Evolutionary conservation across 2,797 vertebrate genomes (phyloP), one percentile per base, ranked within the genome.

Genomic region (Peromyscus melanophrys): DNA sequence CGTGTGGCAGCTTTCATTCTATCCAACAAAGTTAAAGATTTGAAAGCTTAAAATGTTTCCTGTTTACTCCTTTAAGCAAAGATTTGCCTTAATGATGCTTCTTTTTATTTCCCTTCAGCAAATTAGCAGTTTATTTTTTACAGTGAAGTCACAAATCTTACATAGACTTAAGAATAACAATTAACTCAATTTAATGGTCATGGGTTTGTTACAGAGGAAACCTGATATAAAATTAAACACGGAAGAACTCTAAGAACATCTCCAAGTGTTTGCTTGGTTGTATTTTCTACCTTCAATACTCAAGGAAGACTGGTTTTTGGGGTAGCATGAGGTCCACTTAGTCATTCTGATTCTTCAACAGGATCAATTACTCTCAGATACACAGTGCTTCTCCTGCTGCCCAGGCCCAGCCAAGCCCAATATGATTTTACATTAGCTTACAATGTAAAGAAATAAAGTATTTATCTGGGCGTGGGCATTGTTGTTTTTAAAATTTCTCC

Each of bases 171-270:
- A 95, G 92, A 61, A 91, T 57, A 96, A 90, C 92, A 96, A 96
- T 91, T 95, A 90, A 76, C 73, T 75, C 83, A 87, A 21, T 73
- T 89, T 52, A 88, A 69, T 93, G 40, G 14, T 85, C 46, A 94
- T 96, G 95, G 29, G 78, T 93, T 97, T 88, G 85, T 80, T 57
- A 78, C 3, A 61, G 21, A 31, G 52, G 46, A 96, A 97, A 82
- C 67, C 40, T 76, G 57, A 96, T 46, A 23, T 71, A 90, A 96
- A 96, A 96, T 65, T 89, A 94, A 93, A 97, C 46, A 96, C 4
- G 12, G 31, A 75, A 11, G 87, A 97, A 95, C 82, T 88, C 87
- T 96, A 86, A 94, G 52, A 95, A 82, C 92, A 90, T 40, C 40
- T 88, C 89, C 16, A 6, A 92, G 37, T 93, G 23, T 96, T 96